These are phyloP conservation scores for Lucilia sericata DNA, from an alignment of 1,140 invertebrate genomes.

Conservation along the genomic window DNA sequence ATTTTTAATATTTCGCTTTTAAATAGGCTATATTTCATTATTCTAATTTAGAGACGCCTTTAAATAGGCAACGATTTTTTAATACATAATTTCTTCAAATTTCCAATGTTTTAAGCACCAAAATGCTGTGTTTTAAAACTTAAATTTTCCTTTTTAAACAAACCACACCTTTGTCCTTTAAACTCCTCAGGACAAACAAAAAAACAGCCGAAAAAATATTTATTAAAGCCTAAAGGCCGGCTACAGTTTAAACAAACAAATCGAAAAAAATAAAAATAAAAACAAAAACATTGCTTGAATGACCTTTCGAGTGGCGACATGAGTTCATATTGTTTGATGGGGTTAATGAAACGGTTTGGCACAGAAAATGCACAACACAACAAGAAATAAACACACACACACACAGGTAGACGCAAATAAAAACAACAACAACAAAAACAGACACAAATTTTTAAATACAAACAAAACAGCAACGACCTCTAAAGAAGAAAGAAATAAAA, in stretches of 20 bases:
- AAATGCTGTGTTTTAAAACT: too few species aligned
- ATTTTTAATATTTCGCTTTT: too few species aligned
- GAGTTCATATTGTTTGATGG: constrained; percentile 50
- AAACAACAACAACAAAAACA: constrained; percentile 28
- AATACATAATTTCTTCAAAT: too few species aligned
- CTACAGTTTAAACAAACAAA: neutral
- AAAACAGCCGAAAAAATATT: neutral
- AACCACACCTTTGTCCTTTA: neutral
- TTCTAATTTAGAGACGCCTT: too few species aligned
- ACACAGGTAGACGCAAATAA: constrained; percentile 45
- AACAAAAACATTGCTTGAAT: constrained; percentile 20
- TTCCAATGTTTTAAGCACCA: too few species aligned
- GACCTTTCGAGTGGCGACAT: constrained; percentile 36
- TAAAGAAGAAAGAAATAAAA: constrained; percentile 32
- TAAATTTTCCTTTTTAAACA: neutral
- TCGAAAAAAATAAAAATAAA: neutral
- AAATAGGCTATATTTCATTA: too few species aligned
- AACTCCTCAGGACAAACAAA: neutral
- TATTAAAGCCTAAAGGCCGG: neutral
- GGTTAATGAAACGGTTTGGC: constrained; percentile 68
- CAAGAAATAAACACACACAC: constrained; percentile 36
- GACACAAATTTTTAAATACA: neutral
- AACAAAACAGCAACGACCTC: constrained; percentile 51
- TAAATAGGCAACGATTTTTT: too few species aligned
- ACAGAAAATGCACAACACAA: constrained; percentile 61